Percentiles rank a stretch among this genome's conserved stretches.
Evolutionary conservation across 2,888 invertebrate genomes (phyloP).

Genomic region (Drosophila prolongata): DNA sequence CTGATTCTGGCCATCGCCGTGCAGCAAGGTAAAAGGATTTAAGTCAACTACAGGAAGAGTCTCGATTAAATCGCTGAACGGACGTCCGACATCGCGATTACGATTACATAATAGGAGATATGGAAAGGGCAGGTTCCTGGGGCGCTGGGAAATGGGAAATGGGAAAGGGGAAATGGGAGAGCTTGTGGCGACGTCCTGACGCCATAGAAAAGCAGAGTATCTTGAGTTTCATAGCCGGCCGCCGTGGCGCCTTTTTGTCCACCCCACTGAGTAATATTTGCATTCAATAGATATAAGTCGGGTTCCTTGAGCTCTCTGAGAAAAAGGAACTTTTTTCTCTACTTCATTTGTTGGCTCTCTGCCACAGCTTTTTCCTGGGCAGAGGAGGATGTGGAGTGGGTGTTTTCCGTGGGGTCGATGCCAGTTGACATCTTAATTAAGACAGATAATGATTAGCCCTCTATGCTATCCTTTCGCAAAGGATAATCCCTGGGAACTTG

Average conservation of each 20-base stretch:
- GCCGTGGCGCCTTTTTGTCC: constrained; percentile 74
- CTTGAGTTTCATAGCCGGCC: constrained; percentile 54
- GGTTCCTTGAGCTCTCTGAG: constrained; percentile 24
- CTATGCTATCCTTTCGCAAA: background rate
- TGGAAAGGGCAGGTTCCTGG: constrained; percentile 14
- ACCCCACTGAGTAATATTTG: constrained; percentile 25
- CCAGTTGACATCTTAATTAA: constrained; percentile 19
- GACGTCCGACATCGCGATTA: constrained; percentile 49
- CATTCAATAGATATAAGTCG: constrained; percentile 35
- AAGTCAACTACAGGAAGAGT: background rate
- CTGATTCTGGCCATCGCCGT: constrained; percentile 83
- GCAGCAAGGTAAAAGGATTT: constrained; percentile 84
- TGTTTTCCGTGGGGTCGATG: background rate
- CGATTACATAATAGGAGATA: constrained; percentile 83
- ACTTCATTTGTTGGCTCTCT: constrained; percentile 42
- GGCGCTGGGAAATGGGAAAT: background rate
- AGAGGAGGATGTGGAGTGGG: background rate
- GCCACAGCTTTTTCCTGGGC: constrained; percentile 29
- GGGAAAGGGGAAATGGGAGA: constrained; percentile 3
- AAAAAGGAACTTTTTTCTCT: constrained; percentile 34
- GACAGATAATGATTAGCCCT: constrained; percentile 3
- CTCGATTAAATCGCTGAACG: constrained; percentile 11
- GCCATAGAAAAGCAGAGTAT: constrained; percentile 39
- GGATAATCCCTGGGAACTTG: constrained; percentile 7
- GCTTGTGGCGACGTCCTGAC: constrained; percentile 41